These are phyloP conservation scores for Anguilla megastoma DNA, from an alignment of 2,797 vertebrate species.

Conservation along the genomic window DNA sequence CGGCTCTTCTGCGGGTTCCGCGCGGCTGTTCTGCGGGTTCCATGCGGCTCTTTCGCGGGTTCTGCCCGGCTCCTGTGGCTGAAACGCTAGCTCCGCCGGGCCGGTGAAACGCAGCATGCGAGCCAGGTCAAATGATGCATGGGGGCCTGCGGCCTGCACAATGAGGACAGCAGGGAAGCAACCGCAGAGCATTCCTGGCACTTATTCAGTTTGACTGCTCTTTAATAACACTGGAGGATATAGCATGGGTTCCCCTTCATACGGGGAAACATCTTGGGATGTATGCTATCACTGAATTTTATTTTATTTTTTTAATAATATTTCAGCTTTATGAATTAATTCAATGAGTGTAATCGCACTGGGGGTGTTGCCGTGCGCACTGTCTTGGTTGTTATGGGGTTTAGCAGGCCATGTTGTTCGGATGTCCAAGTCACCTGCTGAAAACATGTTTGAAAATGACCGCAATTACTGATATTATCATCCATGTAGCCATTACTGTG, in stretches of 20 bases:
- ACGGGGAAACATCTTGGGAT: neutral
- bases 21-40: too few species aligned
- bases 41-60: neutral
- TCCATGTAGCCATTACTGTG: neutral
- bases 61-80: neutral
- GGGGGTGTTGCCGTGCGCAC: neutral
- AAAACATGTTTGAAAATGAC: neutral
- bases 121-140: neutral
- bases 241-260: neutral
- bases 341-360: neutral
- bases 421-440: neutral
- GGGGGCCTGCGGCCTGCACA: neutral
- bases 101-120: neutral
- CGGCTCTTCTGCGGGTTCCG: too few species aligned
- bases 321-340: neutral
- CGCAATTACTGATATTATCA: slow-evolving; percentile 14
- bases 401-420: neutral
- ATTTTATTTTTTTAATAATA: neutral
- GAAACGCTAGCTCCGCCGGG: neutral
- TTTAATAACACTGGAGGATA: neutral
- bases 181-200: neutral
- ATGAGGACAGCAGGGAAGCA: neutral
- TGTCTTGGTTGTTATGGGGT: neutral
- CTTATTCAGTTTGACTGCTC: slow-evolving; percentile 20
- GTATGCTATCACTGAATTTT: neutral